These are phyloP conservation scores for Manduca sexta DNA, from an alignment of 1,140 invertebrate species.

Conservation along the genomic window DNA sequence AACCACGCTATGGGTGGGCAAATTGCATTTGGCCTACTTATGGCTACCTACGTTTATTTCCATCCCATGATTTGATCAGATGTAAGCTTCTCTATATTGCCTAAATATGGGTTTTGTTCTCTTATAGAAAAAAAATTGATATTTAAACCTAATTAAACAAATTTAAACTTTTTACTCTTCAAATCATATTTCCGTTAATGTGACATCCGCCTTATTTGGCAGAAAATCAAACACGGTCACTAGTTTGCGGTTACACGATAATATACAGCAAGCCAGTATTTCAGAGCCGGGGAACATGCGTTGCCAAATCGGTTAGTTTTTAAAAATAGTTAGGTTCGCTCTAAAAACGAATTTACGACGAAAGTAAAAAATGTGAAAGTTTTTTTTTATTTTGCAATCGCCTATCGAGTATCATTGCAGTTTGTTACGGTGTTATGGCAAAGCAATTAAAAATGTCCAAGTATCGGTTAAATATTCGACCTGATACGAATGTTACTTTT, in stretches of 20 bases:
- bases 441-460: too few species aligned
- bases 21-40: too few species aligned
- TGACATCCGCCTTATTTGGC: not conserved
- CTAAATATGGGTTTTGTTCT: too few species aligned
- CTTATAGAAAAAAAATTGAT: too few species aligned
- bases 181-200: not conserved
- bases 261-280: not conserved
- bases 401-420: not conserved
- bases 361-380: not conserved
- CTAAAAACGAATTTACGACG: too few species aligned
- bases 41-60: too few species aligned
- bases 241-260: not conserved
- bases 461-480: too few species aligned
- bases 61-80: too few species aligned
- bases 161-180: not conserved
- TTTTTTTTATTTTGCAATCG: not conserved
- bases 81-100: too few species aligned
- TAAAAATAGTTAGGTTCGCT: not conserved
- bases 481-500: too few species aligned
- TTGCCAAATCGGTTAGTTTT: not conserved
- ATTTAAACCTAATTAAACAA: not conserved
- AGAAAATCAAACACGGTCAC: constrained; percentile 3
- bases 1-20: too few species aligned
- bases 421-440: too few species aligned
- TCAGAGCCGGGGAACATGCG: not conserved